Percentiles rank a stretch among this genome's conserved stretches.
Evolutionary conservation across 1,140 invertebrate genomes (phyloP).

Genomic region (Trypoxylus dichotomus): DNA sequence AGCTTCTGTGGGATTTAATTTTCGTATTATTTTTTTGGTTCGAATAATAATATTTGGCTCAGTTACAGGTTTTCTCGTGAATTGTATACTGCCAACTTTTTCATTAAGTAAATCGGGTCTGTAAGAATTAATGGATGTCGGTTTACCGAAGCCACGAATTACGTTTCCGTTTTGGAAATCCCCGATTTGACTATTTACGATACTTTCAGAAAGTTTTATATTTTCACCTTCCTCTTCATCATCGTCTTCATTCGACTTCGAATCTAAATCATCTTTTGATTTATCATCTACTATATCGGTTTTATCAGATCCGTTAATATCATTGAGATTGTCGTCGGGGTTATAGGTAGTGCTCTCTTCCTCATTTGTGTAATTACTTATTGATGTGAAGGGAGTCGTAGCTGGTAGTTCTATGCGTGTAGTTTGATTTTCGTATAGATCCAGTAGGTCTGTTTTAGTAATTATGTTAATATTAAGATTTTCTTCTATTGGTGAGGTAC

Average conservation of each 20-base stretch:
- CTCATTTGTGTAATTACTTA: background rate
- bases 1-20: constrained; percentile 52
- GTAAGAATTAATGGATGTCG: background rate
- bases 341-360: background rate
- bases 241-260: constrained; percentile 21
- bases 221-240: constrained; percentile 58
- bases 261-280: constrained; percentile 35
- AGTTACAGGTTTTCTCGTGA: constrained; percentile 30
- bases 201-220: constrained; percentile 60
- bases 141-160: background rate
- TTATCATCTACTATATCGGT: background rate
- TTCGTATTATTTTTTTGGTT: constrained; percentile 59
- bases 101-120: constrained; percentile 24
- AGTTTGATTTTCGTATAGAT: constrained; percentile 8
- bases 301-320: background rate
- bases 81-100: constrained; percentile 35
- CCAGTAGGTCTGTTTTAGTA: background rate
- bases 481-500: background rate
- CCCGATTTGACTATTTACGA: constrained; percentile 53
- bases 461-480: constrained; percentile 14
- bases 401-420: background rate
- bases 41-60: constrained; percentile 46
- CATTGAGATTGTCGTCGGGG: background rate
- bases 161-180: background rate
- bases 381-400: background rate